Conservation (phyloP, 2,888 invertebrate genomes). For the Ichneumoninae sp. region DNA sequence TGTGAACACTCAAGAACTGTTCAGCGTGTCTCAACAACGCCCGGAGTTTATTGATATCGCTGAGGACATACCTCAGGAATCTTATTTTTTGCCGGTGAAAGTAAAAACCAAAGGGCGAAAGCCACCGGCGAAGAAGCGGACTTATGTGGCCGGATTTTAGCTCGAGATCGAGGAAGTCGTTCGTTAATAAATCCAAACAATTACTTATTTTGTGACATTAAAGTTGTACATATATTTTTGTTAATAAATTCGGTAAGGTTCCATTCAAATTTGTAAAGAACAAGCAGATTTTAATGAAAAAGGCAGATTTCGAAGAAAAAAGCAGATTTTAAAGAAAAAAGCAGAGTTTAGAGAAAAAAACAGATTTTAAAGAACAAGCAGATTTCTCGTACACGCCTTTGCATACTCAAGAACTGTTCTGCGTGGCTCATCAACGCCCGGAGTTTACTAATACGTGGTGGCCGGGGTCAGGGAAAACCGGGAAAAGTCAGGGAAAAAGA, state of each 20-base stretch:
- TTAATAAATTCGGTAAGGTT: background rate
- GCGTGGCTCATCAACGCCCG: conserved; percentile 73
- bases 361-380: conserved; percentile 13
- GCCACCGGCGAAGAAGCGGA: conserved; percentile 67
- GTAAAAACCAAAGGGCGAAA: conserved; percentile 57
- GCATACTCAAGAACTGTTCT: conserved; percentile 76
- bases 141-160: conserved; percentile 73
- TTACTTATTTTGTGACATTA: background rate
- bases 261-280: too few species aligned
- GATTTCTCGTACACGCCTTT: conserved; percentile 64
- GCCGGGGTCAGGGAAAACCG: too few species aligned
- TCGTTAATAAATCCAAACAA: background rate
- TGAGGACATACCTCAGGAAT: conserved; percentile 64
- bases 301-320: background rate
- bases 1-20: conserved; percentile 75
- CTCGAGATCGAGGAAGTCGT: background rate
- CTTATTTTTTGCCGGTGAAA: conserved; percentile 72
- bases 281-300: too few species aligned
- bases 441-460: conserved; percentile 40
- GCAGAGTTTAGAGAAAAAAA: too few species aligned
- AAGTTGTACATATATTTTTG: conserved; percentile 3
- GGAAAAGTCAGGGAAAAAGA: too few species aligned
- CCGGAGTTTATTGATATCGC: conserved; percentile 60
- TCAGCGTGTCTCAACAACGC: conserved; percentile 75
- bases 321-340: too few species aligned